Base-by-base conservation (phyloP, 2,797 vertebrate species). In the Xenentodon cancila region DNA sequence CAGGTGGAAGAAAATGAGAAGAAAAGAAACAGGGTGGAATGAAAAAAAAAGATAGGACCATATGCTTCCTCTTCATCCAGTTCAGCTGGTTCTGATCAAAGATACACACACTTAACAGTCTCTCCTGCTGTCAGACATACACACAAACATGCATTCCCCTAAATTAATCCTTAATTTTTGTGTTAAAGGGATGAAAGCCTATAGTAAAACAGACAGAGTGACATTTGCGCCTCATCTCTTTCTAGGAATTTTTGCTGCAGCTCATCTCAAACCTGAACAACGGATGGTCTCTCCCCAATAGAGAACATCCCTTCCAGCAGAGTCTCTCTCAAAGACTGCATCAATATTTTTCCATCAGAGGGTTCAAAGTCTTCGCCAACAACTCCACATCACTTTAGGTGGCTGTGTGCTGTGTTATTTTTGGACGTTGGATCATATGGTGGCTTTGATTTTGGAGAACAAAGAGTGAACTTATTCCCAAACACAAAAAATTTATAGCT, bases 51-150 rank as follows among this genome's bases (percentile, higher is more conserved):
- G 50, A 68, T 32, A 57, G 59, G 59, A 64, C 53, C 80, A 82
- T 59, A 12, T 85, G 84, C 81, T 83, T 85, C 53, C 62, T 78
- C 78, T 84, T 62, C 75, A 75, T 54, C 5, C 30, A 52, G 13
- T 68, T 89, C 80, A 85, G 78, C 81, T 86, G 87, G 72, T 56
- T 82, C 45, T 66, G 65, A 87, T 88, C 80, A 88, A 73, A 84
- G 62, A 71, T 13, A 48, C 59, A 68, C 59, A 49, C 65, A 79
- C 60, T 76, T 55, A 21, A 60, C 15, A 49, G 42, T 56, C 49
- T 80, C 58, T 48, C 60, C 64, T 70, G 68, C 73, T 77, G 67
- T 60, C 71, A 53, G 16, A 64, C 19, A 52, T 43, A 52, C 60
- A 65, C 62, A 72, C 53, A 60, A 30, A 57, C 45, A 49, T 51